Percentiles rank a stretch among this genome's conserved stretches.
Evolutionary conservation across 2,888 invertebrate genomes (phyloP).

Genomic region (Lacanobia oleracea): DNA sequence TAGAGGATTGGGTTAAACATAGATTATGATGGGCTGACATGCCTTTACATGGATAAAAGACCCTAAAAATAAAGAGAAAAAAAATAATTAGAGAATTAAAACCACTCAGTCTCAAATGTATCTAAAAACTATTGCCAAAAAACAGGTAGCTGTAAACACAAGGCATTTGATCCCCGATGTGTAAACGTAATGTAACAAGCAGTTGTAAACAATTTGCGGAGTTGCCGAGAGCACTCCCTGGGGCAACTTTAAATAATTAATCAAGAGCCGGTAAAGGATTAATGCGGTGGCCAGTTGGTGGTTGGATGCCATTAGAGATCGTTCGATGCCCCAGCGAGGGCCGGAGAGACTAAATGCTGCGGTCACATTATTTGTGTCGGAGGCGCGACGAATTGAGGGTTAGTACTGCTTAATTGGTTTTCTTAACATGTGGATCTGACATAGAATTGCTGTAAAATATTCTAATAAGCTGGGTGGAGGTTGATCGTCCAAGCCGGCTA

Average conservation of each 20-base stretch:
- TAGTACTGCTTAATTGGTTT: constrained; percentile 70
- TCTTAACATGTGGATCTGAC: constrained; percentile 66
- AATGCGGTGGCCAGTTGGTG: constrained; percentile 89
- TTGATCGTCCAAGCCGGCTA: not conserved
- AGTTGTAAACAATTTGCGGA: constrained; percentile 84
- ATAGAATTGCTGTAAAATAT: constrained; percentile 42
- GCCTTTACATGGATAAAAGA: no score
- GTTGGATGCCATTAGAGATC: constrained; percentile 88
- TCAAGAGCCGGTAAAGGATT: constrained; percentile 89
- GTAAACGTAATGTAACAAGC: constrained; percentile 67
- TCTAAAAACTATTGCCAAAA: constrained; percentile 9
- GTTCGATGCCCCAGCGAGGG: constrained; percentile 82
- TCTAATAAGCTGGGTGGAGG: constrained; percentile 39
- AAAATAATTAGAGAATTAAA: no score
- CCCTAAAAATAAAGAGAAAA: no score
- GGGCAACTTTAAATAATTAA: constrained; percentile 89
- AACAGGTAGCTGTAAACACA: constrained; percentile 48
- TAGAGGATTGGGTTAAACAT: not conserved
- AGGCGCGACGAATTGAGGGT: constrained; percentile 72
- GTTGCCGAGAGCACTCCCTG: constrained; percentile 74
- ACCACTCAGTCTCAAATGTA: not conserved
- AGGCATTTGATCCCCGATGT: constrained; percentile 49
- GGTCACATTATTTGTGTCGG: constrained; percentile 85
- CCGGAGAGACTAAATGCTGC: constrained; percentile 82
- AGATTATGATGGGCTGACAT: no score